These are phyloP conservation scores for Smithornis capensis DNA, from an alignment of 2,113 vertebrate genomes.

Conservation along the genomic window DNA sequence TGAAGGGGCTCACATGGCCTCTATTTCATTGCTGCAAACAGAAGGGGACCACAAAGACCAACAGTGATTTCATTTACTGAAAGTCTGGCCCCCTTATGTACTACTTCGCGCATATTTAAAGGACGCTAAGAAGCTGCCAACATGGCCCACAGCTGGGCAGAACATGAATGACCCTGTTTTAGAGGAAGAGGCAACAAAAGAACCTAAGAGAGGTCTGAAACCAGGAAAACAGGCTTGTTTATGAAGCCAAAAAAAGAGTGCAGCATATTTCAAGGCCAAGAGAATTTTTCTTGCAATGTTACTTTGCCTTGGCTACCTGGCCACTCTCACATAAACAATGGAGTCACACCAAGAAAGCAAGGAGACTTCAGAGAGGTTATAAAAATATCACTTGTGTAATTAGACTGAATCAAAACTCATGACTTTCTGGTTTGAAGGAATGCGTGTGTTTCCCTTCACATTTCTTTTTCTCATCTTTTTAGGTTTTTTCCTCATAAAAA, in stretches of 20 bases:
- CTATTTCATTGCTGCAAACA: background rate
- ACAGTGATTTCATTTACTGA: background rate
- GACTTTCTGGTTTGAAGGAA: conserved; percentile 69
- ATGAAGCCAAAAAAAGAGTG: conserved; percentile 57
- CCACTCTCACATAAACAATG: conserved; percentile 67
- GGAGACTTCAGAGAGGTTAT: conserved; percentile 66
- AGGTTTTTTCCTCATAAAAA: conserved; percentile 38
- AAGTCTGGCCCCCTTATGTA: background rate
- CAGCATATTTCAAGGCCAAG: conserved; percentile 39
- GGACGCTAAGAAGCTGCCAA: background rate
- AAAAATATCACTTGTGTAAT: conserved; percentile 74
- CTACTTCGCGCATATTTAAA: background rate
- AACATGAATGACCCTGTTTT: conserved; percentile 36
- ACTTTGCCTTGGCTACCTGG: conserved; percentile 67
- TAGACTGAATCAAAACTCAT: conserved; percentile 73
- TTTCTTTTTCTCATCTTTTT: conserved; percentile 12
- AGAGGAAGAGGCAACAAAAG: conserved; percentile 30
- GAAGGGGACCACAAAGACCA: background rate
- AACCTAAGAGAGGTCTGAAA: conserved; percentile 17
- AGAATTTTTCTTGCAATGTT: conserved; percentile 23
- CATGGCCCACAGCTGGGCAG: background rate
- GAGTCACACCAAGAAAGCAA: conserved; percentile 64
- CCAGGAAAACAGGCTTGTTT: conserved; percentile 66
- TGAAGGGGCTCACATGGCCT: background rate
- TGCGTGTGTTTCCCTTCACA: conserved; percentile 47